phyloP scores from a whole-genome alignment of 2,888 invertebrate genomes.

The Chelonus formosanus region DNA sequence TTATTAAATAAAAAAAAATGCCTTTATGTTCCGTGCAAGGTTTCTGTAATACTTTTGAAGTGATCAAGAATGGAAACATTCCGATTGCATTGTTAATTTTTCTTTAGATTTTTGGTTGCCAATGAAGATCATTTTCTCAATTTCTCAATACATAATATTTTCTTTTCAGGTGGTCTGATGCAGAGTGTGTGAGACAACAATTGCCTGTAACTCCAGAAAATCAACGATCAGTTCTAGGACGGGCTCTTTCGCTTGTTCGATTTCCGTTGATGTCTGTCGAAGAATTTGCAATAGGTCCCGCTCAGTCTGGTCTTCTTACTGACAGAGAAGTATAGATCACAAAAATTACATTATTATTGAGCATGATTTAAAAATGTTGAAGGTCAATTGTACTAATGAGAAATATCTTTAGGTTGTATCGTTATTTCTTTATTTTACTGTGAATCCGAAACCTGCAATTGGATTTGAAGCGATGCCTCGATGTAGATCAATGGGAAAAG shows the following conservation, averaged over 20 bases:
- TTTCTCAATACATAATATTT: not conserved
- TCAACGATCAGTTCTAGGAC: conserved; percentile 75
- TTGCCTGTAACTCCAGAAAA: conserved; percentile 74
- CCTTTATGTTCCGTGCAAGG: too few relatives aligned
- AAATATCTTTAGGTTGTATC: conserved; percentile 69
- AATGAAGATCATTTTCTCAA: too few relatives aligned
- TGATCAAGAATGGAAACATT: too few relatives aligned
- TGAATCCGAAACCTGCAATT: conserved; percentile 80
- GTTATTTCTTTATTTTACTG: conserved; percentile 75
- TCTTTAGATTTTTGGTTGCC: too few relatives aligned
- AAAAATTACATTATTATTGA: too few relatives aligned
- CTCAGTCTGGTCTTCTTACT: conserved; percentile 78
- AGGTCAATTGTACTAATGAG: too few relatives aligned
- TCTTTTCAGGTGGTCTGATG: conserved; percentile 73
- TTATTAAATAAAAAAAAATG: too few relatives aligned
- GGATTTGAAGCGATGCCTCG: conserved; percentile 77
- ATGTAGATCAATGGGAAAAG: conserved; percentile 82
- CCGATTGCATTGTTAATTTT: too few relatives aligned
- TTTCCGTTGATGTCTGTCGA: conserved; percentile 88
- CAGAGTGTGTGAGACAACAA: conserved; percentile 76
- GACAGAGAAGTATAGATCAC: conserved; percentile 70
- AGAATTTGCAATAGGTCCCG: conserved; percentile 82
- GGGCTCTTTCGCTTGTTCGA: conserved; percentile 77
- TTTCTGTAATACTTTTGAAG: too few relatives aligned
- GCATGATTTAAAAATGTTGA: too few relatives aligned